Percentiles rank a stretch among this genome's conserved stretches.
phyloP scores from a whole-genome alignment of 1,140 invertebrate genomes.

The Bathynomus jamesi region DNA sequence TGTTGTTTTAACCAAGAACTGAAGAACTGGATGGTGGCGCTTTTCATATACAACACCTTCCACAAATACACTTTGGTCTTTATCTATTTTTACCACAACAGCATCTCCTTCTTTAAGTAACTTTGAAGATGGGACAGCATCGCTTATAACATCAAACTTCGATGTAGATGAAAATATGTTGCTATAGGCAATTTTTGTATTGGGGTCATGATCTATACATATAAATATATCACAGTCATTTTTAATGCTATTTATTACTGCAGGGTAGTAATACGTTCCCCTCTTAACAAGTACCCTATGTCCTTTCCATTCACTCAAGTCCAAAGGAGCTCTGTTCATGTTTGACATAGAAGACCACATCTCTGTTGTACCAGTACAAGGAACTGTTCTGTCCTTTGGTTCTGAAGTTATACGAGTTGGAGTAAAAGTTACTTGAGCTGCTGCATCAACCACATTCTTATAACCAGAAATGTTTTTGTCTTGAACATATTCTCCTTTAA shows the following conservation, averaged over 20 bases:
- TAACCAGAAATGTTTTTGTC: conserved; percentile 17
- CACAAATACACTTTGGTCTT: conserved; percentile 61
- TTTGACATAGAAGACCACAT: conserved; percentile 38
- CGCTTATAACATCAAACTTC: conserved; percentile 81
- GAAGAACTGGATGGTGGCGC: conserved; percentile 14
- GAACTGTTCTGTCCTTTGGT: conserved; percentile 15
- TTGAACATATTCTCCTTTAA: conserved; percentile 18
- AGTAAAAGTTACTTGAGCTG: conserved; percentile 25
- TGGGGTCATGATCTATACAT: conserved; percentile 60
- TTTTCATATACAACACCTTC: conserved; percentile 62
- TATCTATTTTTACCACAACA: conserved; percentile 52
- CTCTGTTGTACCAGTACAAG: conserved; percentile 21
- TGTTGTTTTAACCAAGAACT: conserved; percentile 29
- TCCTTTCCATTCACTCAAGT: conserved; percentile 82
- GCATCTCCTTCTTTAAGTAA: conserved; percentile 59
- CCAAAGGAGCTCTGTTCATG: conserved; percentile 49
- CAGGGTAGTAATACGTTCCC: conserved; percentile 72
- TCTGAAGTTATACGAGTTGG: conserved; percentile 22
- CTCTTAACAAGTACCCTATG: conserved; percentile 81
- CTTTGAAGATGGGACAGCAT: conserved; percentile 76
- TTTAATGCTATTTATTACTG: conserved; percentile 57
- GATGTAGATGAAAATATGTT: conserved; percentile 59
- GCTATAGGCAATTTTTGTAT: conserved; percentile 52
- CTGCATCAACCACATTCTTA: conserved; percentile 28
- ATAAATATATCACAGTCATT: conserved; percentile 60